Evolutionary conservation across 2,113 vertebrate species (phyloP), one percentile per base, ranked within the genome.

Genomic region (Leptobrachium ailaonicum): DNA sequence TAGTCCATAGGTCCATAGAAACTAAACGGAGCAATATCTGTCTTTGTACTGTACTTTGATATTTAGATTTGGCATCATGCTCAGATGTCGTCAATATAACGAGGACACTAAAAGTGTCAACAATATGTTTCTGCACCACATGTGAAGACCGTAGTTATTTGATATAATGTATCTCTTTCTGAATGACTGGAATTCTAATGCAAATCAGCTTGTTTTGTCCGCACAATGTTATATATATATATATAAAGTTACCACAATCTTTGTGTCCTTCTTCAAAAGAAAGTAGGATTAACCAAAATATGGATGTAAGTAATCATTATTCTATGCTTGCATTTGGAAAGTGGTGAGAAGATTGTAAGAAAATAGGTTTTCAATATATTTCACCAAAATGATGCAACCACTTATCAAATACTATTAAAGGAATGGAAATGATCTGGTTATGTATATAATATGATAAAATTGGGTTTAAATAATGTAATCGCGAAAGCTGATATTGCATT

Each of bases 51-150:
- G 66, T 81, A 75, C 79, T 81, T 81, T 81, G 72, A 75, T 75
- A 81, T 81, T 75, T 81, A 81, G 64, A 81, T 75, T 81, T 81
- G 71, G 75, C 72, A 80, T 80, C 50, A 75, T 81, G 71, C 71
- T 81, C 72, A 81, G 60, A 80, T 80, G 79, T 80, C 72, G 10
- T 80, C 79, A 75, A 75, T 75, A 75, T 80, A 80, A 62, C n/a
- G 5, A 80, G 63, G 79, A 80, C 72, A 73, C 50, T 9, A 13
- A 81, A 32, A 74, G 13, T 75, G 13, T 20, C 64, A 75, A 69
- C 64, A 67, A 69, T 9, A 75, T 50, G 42, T 67, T 60, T 56
- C 63, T 74, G 71, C 42, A 68, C 53, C 41, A 42, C 79, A 69
- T 6, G 13, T 74, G 79, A 68, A 71, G 50, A 50, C 60, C 50